phyloP scores from a whole-genome alignment of 2,888 invertebrate species.

The Xanthorhoe designata region DNA sequence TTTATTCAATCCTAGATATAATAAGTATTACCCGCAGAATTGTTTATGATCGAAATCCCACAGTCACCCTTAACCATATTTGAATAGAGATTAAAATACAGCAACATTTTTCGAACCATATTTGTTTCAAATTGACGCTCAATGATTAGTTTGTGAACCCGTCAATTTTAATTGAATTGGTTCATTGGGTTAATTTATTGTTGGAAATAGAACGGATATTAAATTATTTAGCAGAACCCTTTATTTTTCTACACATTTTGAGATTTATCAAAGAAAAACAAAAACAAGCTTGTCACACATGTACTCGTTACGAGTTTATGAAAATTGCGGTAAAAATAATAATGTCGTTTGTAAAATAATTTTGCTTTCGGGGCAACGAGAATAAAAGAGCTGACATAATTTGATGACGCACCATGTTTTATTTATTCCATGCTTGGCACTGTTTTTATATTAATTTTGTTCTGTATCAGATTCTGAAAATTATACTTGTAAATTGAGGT shows the following conservation, averaged over 20 bases:
- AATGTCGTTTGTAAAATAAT: constrained; percentile 16
- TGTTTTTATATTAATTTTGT: constrained; percentile 29
- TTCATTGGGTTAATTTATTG: constrained; percentile 17
- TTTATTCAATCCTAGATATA: constrained; percentile 30
- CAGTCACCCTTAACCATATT: constrained; percentile 31
- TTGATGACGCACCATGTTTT: constrained; percentile 22
- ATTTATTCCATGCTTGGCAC: constrained; percentile 20
- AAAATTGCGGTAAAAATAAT: background rate
- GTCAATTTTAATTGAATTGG: constrained; percentile 34
- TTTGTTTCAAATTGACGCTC: constrained; percentile 32
- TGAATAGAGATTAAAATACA: constrained; percentile 35
- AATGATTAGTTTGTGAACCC: constrained; percentile 30
- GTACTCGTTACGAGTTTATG: background rate
- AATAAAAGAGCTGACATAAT: constrained; percentile 17
- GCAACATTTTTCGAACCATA: constrained; percentile 21
- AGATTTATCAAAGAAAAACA: background rate
- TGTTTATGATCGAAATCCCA: constrained; percentile 31
- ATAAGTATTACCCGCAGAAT: constrained; percentile 41
- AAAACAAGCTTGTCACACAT: background rate
- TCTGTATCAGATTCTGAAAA: constrained; percentile 10
- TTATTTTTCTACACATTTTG: background rate
- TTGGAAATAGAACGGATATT: constrained; percentile 1
- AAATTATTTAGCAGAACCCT: background rate
- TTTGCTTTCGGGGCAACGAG: constrained; percentile 7
- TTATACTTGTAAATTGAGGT: background rate